Conservation (phyloP, 2,888 invertebrate species). For the Polyommatus iphigenia region DNA sequence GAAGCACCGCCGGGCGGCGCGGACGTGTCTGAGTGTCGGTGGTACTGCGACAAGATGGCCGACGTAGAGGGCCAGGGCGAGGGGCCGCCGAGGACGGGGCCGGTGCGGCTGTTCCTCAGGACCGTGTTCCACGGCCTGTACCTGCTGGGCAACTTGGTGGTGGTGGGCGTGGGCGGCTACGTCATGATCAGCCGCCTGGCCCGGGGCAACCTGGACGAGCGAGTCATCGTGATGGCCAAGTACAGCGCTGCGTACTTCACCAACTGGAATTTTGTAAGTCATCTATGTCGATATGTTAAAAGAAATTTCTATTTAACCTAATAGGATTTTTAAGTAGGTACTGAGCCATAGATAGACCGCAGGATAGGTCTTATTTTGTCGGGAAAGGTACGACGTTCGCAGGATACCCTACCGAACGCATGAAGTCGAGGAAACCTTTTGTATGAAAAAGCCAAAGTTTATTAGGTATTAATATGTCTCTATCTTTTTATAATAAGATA, state of each 20-base stretch:
- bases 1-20: constrained; percentile 9
- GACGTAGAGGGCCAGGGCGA: not conserved
- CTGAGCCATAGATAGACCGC: too few species aligned
- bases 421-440: too few species aligned
- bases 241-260: constrained; percentile 33
- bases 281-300: not conserved
- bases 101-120: not conserved
- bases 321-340: too few species aligned
- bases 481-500: too few species aligned
- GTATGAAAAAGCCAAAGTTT: too few species aligned
- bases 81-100: not conserved
- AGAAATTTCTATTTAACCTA: too few species aligned
- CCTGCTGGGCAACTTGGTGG: not conserved
- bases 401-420: too few species aligned
- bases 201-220: constrained; percentile 9
- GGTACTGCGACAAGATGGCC: not conserved
- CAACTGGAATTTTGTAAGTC: constrained; percentile 37
- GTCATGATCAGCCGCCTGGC: constrained; percentile 6
- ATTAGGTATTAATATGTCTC: too few species aligned
- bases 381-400: too few species aligned
- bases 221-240: not conserved
- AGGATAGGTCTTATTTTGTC: too few species aligned
- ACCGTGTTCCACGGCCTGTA: not conserved
- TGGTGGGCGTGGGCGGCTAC: not conserved
- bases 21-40: not conserved